Percentiles rank a stretch among this genome's conserved stretches.
Conservation (phyloP, 1,140 invertebrate species). For the Drosophila eugracilis region DNA sequence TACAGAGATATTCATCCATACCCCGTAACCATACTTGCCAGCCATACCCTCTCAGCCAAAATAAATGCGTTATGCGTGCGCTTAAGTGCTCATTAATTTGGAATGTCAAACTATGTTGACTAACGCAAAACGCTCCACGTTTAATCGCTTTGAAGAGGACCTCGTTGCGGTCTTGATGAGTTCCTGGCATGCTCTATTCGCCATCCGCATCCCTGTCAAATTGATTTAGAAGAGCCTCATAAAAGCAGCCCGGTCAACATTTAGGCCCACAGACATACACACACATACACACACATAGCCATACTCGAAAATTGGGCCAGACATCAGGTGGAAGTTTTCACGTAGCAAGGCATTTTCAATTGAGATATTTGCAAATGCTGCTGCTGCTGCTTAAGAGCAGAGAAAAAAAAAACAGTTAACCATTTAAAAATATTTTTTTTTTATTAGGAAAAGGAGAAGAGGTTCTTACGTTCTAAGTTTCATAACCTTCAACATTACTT, state of each 20-base stretch:
- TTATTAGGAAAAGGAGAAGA: no score
- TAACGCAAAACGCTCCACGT: conserved; percentile 53
- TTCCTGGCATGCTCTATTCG: conserved; percentile 23
- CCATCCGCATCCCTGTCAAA: conserved; percentile 52
- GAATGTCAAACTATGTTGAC: conserved; percentile 71
- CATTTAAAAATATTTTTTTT: not conserved
- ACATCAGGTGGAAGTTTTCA: conserved; percentile 38
- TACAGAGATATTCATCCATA: not conserved
- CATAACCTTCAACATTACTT: no score
- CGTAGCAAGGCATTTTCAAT: conserved; percentile 63
- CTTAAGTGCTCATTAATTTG: conserved; percentile 82
- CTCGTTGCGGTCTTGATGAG: conserved; percentile 40
- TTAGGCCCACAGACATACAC: conserved; percentile 16
- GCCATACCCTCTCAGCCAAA: conserved; percentile 30
- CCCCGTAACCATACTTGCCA: not conserved
- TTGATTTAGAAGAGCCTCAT: conserved; percentile 51
- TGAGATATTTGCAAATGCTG: conserved; percentile 54
- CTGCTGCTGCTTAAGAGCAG: not conserved
- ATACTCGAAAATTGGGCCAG: conserved; percentile 21
- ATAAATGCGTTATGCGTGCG: conserved; percentile 80
- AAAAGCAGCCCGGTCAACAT: conserved; percentile 46
- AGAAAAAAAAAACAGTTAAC: not conserved
- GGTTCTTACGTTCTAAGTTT: no score
- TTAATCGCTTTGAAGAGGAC: conserved; percentile 61
- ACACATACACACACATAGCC: no score